phyloP scores from a whole-genome alignment of 1,140 invertebrate genomes.

The Zaprionus davidi region DNA sequence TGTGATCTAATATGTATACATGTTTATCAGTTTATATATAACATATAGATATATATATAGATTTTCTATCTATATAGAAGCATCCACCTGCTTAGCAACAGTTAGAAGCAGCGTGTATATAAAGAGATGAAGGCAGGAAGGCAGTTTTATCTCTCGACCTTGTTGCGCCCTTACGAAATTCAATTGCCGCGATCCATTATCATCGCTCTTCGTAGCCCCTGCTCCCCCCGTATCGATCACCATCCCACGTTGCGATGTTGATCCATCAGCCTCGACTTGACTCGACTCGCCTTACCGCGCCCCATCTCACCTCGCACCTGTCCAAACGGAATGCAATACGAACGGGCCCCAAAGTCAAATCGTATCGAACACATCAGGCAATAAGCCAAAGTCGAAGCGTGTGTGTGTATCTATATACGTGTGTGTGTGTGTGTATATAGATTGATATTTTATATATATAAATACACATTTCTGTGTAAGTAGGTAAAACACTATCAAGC shows the following conservation, averaged over 20 bases:
- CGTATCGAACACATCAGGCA: slow-evolving; percentile 62
- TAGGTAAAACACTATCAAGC: slow-evolving; percentile 62
- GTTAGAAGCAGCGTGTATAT: neutral
- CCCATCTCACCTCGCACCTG: slow-evolving; percentile 10
- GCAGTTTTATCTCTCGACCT: slow-evolving; percentile 10
- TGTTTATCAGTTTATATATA: neutral
- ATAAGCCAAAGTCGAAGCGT: slow-evolving; percentile 65
- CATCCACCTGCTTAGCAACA: neutral
- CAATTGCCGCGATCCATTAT: slow-evolving; percentile 21
- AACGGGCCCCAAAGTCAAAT: slow-evolving; percentile 43
- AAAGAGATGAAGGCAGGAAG: neutral
- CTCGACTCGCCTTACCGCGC: neutral
- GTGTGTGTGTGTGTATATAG: slow-evolving; percentile 15
- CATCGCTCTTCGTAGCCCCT: neutral
- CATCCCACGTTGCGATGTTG: slow-evolving; percentile 7
- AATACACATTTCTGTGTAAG: slow-evolving; percentile 29
- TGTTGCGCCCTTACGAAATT: slow-evolving; percentile 21
- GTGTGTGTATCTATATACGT: no score
- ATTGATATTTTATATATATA: slow-evolving; percentile 13
- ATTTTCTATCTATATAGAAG: no score
- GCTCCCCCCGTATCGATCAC: neutral
- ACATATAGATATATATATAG: no score
- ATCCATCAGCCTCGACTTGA: slow-evolving; percentile 8
- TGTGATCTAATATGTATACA: neutral
- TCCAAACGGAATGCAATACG: slow-evolving; percentile 40